phyloP scores from a whole-genome alignment of 2,113 vertebrate species.

The Tympanuchus pallidicinctus region DNA sequence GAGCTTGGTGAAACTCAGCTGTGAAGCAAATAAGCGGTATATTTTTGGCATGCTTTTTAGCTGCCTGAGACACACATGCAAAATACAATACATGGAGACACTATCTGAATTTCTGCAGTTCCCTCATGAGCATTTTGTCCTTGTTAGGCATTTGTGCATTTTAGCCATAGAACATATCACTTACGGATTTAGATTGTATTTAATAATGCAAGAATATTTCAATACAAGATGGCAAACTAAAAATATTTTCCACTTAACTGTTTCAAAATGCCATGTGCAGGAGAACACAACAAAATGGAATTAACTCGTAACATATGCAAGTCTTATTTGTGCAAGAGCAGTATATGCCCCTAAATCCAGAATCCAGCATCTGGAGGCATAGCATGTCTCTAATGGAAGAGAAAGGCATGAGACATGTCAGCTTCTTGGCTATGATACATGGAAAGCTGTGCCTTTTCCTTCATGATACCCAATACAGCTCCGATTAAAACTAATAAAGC shows the following conservation, averaged over 20 bases:
- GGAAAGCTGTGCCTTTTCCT: background rate
- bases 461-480: background rate
- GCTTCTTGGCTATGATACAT: slow-evolving; percentile 5
- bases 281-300: slow-evolving; percentile 65
- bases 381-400: slow-evolving; percentile 59
- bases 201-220: slow-evolving; percentile 60
- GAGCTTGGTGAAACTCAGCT: background rate
- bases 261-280: slow-evolving; percentile 67
- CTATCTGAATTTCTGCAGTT: slow-evolving; percentile 28
- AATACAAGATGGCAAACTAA: slow-evolving; percentile 60
- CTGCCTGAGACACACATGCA: slow-evolving; percentile 19
- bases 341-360: slow-evolving; percentile 59
- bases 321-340: slow-evolving; percentile 60
- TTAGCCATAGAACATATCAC: slow-evolving; percentile 8
- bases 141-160: slow-evolving; percentile 6
- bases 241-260: slow-evolving; percentile 67
- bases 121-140: background rate
- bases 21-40: background rate
- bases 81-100: background rate
- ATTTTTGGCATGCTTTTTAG: slow-evolving; percentile 14
- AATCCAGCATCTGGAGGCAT: slow-evolving; percentile 66
- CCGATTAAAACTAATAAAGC: slow-evolving; percentile 13
- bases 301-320: slow-evolving; percentile 70
- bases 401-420: slow-evolving; percentile 57
- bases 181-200: slow-evolving; percentile 44